Evolutionary conservation across 2,888 invertebrate species (phyloP).

Genomic region (Holacanthella duospinosa): DNA sequence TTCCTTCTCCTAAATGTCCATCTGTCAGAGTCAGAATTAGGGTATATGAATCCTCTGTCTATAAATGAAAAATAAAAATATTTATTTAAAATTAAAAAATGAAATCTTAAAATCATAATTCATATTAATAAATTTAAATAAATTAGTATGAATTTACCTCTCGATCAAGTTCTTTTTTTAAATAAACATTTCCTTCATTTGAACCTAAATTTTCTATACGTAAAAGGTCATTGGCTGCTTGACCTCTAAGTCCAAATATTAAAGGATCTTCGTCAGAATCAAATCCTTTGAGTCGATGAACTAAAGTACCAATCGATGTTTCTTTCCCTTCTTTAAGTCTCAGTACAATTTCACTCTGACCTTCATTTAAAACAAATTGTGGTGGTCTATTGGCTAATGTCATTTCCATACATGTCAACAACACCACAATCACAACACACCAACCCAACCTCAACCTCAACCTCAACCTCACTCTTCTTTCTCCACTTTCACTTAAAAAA

Average conservation of each 20-base stretch:
- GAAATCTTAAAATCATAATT: slow-evolving; percentile 1
- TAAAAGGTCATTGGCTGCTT: slow-evolving; percentile 64
- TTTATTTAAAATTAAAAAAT: slow-evolving; percentile 9
- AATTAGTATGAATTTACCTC: slow-evolving; percentile 51
- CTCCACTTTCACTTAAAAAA: neutral
- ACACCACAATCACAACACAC: too few species aligned
- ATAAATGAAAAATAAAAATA: slow-evolving; percentile 37
- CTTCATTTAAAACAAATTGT: slow-evolving; percentile 67
- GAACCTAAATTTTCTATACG: slow-evolving; percentile 67
- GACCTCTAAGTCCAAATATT: slow-evolving; percentile 68
- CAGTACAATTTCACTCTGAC: slow-evolving; percentile 81
- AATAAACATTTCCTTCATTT: slow-evolving; percentile 75
- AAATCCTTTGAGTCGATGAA: slow-evolving; percentile 67
- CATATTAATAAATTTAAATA: neutral
- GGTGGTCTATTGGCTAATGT: slow-evolving; percentile 78
- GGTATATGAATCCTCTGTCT: slow-evolving; percentile 78
- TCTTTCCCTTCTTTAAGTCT: slow-evolving; percentile 77
- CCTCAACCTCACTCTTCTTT: neutral
- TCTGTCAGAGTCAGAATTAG: slow-evolving; percentile 80
- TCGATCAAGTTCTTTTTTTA: slow-evolving; percentile 79
- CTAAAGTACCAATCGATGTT: slow-evolving; percentile 68
- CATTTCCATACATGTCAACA: too few species aligned
- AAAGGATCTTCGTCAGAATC: slow-evolving; percentile 79
- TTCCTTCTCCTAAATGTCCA: slow-evolving; percentile 72
- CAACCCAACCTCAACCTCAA: neutral